Evolutionary conservation across 2,113 vertebrate species (phyloP).

Genomic region (Callionymus lyra): DNA sequence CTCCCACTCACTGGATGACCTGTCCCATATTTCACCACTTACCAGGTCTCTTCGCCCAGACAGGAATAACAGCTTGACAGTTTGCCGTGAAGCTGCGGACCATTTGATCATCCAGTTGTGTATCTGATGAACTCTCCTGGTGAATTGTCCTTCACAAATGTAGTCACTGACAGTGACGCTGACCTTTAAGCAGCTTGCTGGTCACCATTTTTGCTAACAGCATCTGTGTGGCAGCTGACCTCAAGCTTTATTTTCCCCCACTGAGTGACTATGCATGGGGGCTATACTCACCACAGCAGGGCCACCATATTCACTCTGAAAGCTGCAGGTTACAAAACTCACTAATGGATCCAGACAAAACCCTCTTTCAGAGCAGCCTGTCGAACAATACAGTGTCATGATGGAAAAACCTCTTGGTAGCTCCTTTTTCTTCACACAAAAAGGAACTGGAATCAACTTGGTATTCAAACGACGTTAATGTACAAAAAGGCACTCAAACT

Average conservation of each 20-base stretch:
- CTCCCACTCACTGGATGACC: slow-evolving; percentile 17
- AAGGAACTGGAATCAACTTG: slow-evolving; percentile 1
- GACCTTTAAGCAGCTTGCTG: slow-evolving; percentile 6
- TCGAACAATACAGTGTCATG: slow-evolving; percentile 30
- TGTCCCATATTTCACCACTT: slow-evolving; percentile 25
- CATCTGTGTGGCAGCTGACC: slow-evolving; percentile 23
- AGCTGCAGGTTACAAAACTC: slow-evolving; percentile 43
- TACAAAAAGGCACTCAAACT: slow-evolving; percentile 31
- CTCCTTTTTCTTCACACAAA: slow-evolving; percentile 31
- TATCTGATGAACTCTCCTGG: slow-evolving; percentile 1
- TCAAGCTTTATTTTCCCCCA: slow-evolving; percentile 16
- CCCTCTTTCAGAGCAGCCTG: slow-evolving; percentile 19
- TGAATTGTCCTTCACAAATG: slow-evolving; percentile 16
- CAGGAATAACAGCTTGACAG: slow-evolving; percentile 8
- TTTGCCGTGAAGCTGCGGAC: slow-evolving; percentile 14
- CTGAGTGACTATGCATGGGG: slow-evolving; percentile 7
- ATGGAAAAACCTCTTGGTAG: slow-evolving; percentile 33
- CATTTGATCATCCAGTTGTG: slow-evolving; percentile 17
- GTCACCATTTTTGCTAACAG: slow-evolving; percentile 1
- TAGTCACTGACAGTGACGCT: slow-evolving; percentile 13
- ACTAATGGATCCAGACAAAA: slow-evolving; percentile 53
- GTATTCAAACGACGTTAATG: slow-evolving; percentile 24
- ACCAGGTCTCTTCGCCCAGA: slow-evolving; percentile 22
- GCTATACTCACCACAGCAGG: slow-evolving; percentile 26
- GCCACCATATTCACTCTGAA: slow-evolving; percentile 38